These are phyloP conservation scores for Eupleurogrammus muticus DNA, from an alignment of 2,797 vertebrate species.

Conservation along the genomic window DNA sequence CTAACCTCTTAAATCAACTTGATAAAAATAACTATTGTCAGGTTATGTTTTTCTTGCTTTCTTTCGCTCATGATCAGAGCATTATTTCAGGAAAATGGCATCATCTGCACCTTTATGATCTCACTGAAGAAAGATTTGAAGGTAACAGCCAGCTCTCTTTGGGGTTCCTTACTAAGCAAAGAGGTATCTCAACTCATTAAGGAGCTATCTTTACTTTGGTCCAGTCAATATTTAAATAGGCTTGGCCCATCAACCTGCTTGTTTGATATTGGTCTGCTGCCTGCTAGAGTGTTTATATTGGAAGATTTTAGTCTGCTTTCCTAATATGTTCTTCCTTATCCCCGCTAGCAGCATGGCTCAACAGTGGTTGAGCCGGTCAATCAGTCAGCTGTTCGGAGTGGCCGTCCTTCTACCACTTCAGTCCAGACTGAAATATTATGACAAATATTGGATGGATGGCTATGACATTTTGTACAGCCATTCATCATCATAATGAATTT, in stretches of 20 bases:
- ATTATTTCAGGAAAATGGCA: conserved; percentile 27
- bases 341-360: conserved; percentile 6
- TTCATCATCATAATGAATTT: background rate
- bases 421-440: background rate
- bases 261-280: conserved; percentile 58
- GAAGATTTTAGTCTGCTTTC: conserved; percentile 31
- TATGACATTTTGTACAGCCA: background rate
- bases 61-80: background rate
- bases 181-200: conserved; percentile 57
- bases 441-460: background rate
- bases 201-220: conserved; percentile 61
- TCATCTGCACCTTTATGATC: conserved; percentile 42
- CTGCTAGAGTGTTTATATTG: conserved; percentile 35
- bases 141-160: conserved; percentile 28
- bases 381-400: background rate
- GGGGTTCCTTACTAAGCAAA: conserved; percentile 31
- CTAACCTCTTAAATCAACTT: conserved; percentile 33
- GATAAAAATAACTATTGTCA: background rate
- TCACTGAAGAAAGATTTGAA: conserved; percentile 34
- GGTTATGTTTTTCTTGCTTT: conserved; percentile 12
- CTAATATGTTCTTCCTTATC: conserved; percentile 45
- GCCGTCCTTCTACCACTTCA: background rate
- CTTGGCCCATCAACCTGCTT: conserved; percentile 44
- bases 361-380: background rate
- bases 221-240: conserved; percentile 69